These are phyloP conservation scores for Tyrannus savana DNA, from an alignment of 2,113 vertebrate genomes.

Conservation along the genomic window DNA sequence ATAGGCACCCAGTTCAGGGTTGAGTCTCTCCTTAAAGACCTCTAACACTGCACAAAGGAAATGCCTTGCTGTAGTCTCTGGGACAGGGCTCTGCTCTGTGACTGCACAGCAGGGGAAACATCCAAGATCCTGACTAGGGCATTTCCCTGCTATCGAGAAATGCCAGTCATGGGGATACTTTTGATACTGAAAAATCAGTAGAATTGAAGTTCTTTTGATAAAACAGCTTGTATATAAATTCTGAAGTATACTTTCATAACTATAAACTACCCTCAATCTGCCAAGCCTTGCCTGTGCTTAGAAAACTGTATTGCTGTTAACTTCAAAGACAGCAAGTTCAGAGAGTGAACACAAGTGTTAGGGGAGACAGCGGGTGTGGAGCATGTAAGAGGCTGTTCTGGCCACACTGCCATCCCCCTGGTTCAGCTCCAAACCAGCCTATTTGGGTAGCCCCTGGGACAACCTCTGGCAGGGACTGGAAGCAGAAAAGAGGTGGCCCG, in stretches of 20 bases:
- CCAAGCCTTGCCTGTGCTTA: not conserved
- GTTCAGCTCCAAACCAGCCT: not conserved
- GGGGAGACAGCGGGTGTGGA: not conserved
- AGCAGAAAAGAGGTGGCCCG: not conserved
- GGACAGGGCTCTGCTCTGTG: not conserved
- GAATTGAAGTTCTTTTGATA: not conserved
- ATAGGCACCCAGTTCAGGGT: not conserved
- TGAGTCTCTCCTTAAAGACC: not conserved
- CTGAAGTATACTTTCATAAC: not conserved
- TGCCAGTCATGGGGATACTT: not conserved
- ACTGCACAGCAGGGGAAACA: not conserved
- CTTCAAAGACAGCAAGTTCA: not conserved
- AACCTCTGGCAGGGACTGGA: not conserved
- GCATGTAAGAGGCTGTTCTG: not conserved
- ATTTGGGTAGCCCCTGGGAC: not conserved
- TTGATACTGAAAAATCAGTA: not conserved
- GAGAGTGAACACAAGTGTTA: not conserved
- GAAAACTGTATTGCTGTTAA: not conserved
- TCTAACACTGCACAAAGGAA: not conserved
- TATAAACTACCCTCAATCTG: not conserved
- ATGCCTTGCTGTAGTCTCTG: not conserved
- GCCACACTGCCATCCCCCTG: not conserved
- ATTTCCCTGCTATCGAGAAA: not conserved
- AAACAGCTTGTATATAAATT: not conserved
- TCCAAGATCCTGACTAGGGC: not conserved